phyloP scores from a whole-genome alignment of 1,140 invertebrate genomes.

The Elymnias hypermnestra region DNA sequence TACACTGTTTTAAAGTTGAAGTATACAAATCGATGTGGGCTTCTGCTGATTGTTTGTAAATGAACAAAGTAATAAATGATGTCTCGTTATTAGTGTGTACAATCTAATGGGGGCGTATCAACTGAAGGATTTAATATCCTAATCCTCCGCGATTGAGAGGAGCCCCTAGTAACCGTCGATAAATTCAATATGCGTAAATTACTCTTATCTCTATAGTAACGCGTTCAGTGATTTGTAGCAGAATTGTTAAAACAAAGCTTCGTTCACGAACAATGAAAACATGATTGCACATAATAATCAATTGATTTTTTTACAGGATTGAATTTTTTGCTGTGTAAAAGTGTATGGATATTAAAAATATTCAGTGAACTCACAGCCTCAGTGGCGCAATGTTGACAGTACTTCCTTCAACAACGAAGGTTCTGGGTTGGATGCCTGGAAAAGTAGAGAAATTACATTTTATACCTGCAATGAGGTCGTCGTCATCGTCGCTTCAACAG shows the following conservation, averaged over 20 bases:
- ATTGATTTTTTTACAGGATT: background rate
- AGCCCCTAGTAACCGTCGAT: slow-evolving; percentile 36
- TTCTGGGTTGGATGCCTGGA: too few relatives aligned
- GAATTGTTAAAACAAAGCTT: background rate
- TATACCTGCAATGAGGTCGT: too few relatives aligned
- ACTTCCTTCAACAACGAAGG: too few relatives aligned
- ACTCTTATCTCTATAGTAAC: slow-evolving; percentile 22
- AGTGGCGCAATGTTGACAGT: too few relatives aligned
- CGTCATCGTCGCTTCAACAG: too few relatives aligned
- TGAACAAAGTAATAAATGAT: background rate
- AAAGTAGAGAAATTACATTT: too few relatives aligned
- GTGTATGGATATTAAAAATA: too few relatives aligned
- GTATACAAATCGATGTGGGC: too few relatives aligned
- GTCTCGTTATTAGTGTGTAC: slow-evolving; percentile 9
- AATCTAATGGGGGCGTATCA: slow-evolving; percentile 22
- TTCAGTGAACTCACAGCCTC: too few relatives aligned
- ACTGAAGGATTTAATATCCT: slow-evolving; percentile 28
- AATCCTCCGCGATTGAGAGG: slow-evolving; percentile 17
- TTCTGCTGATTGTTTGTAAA: too few relatives aligned
- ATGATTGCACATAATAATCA: background rate
- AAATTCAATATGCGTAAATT: slow-evolving; percentile 51
- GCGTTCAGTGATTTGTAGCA: slow-evolving; percentile 1
- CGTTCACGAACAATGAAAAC: background rate
- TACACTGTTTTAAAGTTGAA: too few relatives aligned
- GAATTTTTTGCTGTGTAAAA: too few relatives aligned